Percentiles rank a stretch among this genome's conserved stretches.
Conservation (phyloP, 2,888 invertebrate genomes). For the Chalcosyrphus nemorum region DNA sequence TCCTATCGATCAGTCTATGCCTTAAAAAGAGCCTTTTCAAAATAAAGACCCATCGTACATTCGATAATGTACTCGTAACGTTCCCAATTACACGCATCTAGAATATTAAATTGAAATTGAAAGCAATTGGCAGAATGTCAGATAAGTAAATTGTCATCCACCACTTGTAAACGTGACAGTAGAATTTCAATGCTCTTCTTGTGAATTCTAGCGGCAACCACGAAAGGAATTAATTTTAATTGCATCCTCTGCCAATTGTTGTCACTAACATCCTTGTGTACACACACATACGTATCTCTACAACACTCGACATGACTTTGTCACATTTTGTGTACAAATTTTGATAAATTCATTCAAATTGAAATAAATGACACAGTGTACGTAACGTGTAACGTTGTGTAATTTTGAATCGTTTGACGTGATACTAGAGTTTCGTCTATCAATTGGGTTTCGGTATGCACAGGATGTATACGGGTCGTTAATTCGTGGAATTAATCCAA, state of each 20-base stretch:
- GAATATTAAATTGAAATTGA: constrained; percentile 33
- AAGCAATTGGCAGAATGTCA: constrained; percentile 28
- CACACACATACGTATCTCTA: too few species aligned
- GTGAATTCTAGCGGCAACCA: constrained; percentile 21
- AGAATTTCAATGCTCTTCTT: constrained; percentile 21
- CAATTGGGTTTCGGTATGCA: constrained; percentile 11
- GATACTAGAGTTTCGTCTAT: neutral
- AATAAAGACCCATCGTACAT: too few species aligned
- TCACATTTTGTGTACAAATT: constrained; percentile 15
- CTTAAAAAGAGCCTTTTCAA: too few species aligned
- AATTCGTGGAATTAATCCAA: neutral
- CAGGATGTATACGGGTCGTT: neutral
- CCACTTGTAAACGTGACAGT: constrained; percentile 28
- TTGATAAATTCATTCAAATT: constrained; percentile 37
- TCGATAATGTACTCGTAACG: too few species aligned
- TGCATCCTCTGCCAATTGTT: constrained; percentile 33
- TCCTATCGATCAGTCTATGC: too few species aligned
- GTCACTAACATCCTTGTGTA: neutral
- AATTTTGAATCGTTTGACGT: constrained; percentile 3
- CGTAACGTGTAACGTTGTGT: constrained; percentile 2
- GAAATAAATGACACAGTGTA: constrained; percentile 15
- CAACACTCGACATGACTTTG: neutral
- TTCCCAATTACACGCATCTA: constrained; percentile 16
- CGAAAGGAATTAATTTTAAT: constrained; percentile 49
- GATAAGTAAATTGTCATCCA: constrained; percentile 25